phyloP scores from a whole-genome alignment of 2,888 invertebrate species.

The Lepetodrilus schrolli region DNA sequence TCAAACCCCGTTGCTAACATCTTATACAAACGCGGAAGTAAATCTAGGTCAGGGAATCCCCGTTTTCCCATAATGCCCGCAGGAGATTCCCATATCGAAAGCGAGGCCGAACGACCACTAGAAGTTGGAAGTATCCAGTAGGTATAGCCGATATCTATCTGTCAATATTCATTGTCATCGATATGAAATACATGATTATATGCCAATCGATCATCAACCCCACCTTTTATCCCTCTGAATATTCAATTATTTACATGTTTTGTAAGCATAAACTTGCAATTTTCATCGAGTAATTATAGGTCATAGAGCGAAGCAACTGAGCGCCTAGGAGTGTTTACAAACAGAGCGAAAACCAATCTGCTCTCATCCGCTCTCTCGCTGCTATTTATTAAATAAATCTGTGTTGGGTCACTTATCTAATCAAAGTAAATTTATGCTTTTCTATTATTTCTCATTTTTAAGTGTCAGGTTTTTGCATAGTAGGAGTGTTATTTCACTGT shows the following conservation, averaged over 20 bases:
- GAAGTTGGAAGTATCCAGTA: constrained; percentile 41
- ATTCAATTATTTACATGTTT: constrained; percentile 26
- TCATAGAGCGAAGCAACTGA: constrained; percentile 6
- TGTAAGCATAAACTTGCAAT: constrained; percentile 1
- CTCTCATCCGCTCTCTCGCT: constrained; percentile 34
- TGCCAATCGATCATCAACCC: not conserved
- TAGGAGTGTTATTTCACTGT: not conserved
- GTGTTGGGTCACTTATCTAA: not conserved
- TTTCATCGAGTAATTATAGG: constrained; percentile 21
- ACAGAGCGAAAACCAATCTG: constrained; percentile 34
- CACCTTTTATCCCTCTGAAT: constrained; percentile 22
- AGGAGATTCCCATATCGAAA: constrained; percentile 33
- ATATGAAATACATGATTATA: constrained; percentile 21
- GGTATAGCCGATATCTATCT: constrained; percentile 39
- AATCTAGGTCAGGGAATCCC: constrained; percentile 22
- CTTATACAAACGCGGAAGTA: constrained; percentile 7
- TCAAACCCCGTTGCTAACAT: too few species aligned
- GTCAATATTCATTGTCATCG: constrained; percentile 38
- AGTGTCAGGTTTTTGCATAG: not conserved
- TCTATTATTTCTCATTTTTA: constrained; percentile 29
- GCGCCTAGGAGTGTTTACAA: constrained; percentile 43
- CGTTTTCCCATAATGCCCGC: constrained; percentile 33
- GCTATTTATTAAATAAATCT: not conserved
- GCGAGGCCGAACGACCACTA: constrained; percentile 34
- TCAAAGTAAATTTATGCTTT: constrained; percentile 13